Conservation (phyloP, 2,888 invertebrate species). For the Temnothorax rugatulus region DNA sequence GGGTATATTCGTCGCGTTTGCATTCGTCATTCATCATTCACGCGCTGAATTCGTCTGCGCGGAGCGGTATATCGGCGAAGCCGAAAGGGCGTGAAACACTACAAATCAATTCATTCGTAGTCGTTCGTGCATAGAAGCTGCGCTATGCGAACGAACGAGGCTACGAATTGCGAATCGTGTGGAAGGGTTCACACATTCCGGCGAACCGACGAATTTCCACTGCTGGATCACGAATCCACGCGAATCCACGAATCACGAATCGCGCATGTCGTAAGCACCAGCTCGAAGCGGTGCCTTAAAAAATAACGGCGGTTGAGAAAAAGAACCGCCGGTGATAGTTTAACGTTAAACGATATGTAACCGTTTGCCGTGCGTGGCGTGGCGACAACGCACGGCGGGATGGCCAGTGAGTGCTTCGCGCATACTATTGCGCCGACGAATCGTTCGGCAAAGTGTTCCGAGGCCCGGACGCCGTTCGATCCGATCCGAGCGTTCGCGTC, state of each 20-base stretch:
- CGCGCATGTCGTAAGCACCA: neutral
- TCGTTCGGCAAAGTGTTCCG: constrained; percentile 30
- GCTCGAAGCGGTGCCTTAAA: constrained; percentile 65
- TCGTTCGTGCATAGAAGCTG: constrained; percentile 2
- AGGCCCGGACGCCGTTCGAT: neutral
- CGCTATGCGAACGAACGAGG: neutral
- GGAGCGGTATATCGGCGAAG: neutral
- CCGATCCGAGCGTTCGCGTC: constrained; percentile 1
- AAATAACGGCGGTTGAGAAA: constrained; percentile 64
- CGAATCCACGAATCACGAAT: neutral
- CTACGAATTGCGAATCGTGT: neutral
- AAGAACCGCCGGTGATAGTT: constrained; percentile 70
- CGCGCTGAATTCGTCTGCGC: neutral
- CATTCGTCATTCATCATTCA: constrained; percentile 11
- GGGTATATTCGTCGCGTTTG: neutral
- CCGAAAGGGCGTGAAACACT: neutral
- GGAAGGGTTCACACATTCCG: neutral
- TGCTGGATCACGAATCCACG: neutral
- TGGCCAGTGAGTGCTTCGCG: constrained; percentile 51
- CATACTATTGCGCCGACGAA: constrained; percentile 16
- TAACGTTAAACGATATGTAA: constrained; percentile 68
- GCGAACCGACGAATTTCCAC: neutral
- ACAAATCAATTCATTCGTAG: neutral
- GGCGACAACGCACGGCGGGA: constrained; percentile 33
- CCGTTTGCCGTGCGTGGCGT: constrained; percentile 31